phyloP scores from a whole-genome alignment of 1,140 invertebrate species.

The Tetraneura akinire region DNA sequence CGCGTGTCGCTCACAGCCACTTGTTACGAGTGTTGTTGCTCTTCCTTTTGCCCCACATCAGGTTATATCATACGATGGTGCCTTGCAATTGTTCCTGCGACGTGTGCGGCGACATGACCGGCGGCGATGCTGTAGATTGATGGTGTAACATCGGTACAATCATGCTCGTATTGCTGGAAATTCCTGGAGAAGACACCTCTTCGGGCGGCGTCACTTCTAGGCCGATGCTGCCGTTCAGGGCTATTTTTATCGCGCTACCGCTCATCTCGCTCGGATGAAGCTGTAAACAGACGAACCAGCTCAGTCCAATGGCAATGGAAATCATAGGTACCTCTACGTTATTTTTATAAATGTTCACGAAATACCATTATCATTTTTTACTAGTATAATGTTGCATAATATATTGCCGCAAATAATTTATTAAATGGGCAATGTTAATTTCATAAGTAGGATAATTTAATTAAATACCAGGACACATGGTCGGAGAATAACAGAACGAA shows the following conservation, averaged over 20 bases:
- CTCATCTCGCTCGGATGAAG: conserved; percentile 53
- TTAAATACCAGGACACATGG: too few relatives aligned
- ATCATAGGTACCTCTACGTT: too few relatives aligned
- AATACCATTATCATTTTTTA: too few relatives aligned
- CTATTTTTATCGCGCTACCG: conserved; percentile 75
- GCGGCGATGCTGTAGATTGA: conserved; percentile 53
- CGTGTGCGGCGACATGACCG: conserved; percentile 56
- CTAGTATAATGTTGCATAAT: too few relatives aligned
- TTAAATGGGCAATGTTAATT: too few relatives aligned
- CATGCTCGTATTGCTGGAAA: conserved; percentile 63
- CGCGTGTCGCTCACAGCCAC: conserved; percentile 20
- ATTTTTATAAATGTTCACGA: too few relatives aligned
- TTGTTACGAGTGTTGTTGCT: conserved; percentile 67
- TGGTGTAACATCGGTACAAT: conserved; percentile 60
- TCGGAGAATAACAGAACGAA: too few relatives aligned
- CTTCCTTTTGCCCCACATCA: conserved; percentile 82
- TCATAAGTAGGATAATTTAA: too few relatives aligned
- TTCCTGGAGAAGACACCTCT: conserved; percentile 64
- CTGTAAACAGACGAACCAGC: conserved; percentile 43
- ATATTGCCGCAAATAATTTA: too few relatives aligned
- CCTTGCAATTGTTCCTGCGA: conserved; percentile 80
- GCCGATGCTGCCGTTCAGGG: conserved; percentile 81
- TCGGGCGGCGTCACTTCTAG: conserved; percentile 82
- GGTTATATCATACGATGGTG: conserved; percentile 89
- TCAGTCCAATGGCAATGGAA: too few relatives aligned